Conservation (phyloP, 1,140 invertebrate genomes). For the Sarcophaga bullata region DNA sequence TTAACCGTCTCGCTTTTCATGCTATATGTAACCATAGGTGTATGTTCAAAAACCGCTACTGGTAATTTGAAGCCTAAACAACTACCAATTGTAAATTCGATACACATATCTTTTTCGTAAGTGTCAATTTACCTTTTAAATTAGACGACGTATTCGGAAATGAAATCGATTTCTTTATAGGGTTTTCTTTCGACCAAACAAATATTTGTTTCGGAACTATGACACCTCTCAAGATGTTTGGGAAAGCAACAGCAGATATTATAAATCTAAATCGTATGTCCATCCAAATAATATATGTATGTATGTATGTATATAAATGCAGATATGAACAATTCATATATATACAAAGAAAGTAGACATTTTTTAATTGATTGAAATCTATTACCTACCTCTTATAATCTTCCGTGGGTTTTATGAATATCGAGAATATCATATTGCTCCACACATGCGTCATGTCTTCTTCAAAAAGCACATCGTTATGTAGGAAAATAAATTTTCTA, state of each 20-base stretch:
- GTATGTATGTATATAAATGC: not conserved
- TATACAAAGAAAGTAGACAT: too few species aligned
- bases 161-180: constrained; percentile 43
- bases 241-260: constrained; percentile 77
- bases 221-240: constrained; percentile 63
- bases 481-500: constrained; percentile 75
- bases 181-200: constrained; percentile 49
- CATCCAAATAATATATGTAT: too few species aligned
- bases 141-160: constrained; percentile 53
- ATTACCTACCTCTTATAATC: not conserved
- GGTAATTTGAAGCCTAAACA: constrained; percentile 66
- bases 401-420: constrained; percentile 70
- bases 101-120: not conserved
- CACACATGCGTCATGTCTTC: constrained; percentile 77
- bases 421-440: constrained; percentile 78
- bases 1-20: constrained; percentile 60
- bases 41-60: constrained; percentile 76
- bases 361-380: not conserved
- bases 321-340: too few species aligned
- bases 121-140: constrained; percentile 47
- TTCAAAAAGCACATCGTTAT: constrained; percentile 75
- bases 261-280: constrained; percentile 47
- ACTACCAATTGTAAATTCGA: not conserved
- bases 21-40: constrained; percentile 72
- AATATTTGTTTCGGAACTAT: constrained; percentile 48